A percentile compares a stretch with the other conserved stretches of the same genome.
phyloP scores from a whole-genome alignment of 2,888 invertebrate species.

The Eupsilia transversa region DNA sequence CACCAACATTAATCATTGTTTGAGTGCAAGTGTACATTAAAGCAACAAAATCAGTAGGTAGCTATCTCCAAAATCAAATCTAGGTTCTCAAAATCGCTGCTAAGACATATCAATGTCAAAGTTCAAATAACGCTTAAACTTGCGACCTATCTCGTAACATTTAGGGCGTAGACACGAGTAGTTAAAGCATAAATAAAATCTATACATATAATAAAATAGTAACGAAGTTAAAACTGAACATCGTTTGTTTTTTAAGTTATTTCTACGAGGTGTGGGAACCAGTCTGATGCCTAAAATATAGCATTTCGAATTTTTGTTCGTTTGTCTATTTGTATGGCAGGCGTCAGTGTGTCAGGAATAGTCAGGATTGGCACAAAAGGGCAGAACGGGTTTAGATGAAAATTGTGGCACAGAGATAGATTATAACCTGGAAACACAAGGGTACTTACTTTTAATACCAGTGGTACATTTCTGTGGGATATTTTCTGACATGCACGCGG shows the following conservation, averaged over 20 bases:
- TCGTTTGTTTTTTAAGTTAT: neutral
- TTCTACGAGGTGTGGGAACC: neutral
- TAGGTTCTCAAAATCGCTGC: constrained; percentile 53
- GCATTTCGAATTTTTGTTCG: no score
- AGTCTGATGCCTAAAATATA: neutral
- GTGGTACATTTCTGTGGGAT: neutral
- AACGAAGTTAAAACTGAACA: neutral
- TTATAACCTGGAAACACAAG: neutral
- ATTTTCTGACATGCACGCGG: neutral
- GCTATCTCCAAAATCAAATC: constrained; percentile 24
- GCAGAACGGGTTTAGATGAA: neutral
- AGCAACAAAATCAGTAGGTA: constrained; percentile 6
- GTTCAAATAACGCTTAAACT: constrained; percentile 63
- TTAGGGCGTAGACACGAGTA: constrained; percentile 36
- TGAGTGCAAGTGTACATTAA: neutral
- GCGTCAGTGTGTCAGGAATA: neutral
- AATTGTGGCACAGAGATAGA: neutral
- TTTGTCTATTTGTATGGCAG: no score
- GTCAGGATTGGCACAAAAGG: neutral
- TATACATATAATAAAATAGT: neutral
- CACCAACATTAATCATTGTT: constrained; percentile 14
- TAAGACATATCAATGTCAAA: constrained; percentile 67
- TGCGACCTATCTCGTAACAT: constrained; percentile 50
- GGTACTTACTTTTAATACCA: neutral
- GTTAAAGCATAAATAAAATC: constrained; percentile 40